A percentile compares a stretch with the other conserved stretches of the same genome.
Evolutionary conservation across 2,113 vertebrate species (phyloP).

Genomic region (Sceloporus undulatus): DNA sequence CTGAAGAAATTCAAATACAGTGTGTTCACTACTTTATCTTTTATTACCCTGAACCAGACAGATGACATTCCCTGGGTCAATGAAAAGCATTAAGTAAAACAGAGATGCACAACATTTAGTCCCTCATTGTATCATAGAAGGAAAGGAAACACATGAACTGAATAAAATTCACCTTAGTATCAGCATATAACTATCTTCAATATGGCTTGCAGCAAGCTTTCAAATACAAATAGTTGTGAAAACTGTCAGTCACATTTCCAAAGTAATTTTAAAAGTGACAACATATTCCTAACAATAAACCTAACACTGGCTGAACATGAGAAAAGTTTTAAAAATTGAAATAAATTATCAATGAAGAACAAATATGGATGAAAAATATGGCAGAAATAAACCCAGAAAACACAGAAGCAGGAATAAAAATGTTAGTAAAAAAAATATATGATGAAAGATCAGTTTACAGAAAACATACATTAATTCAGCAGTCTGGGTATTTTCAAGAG

Average conservation of each 20-base stretch:
- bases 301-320: not conserved
- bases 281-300: not conserved
- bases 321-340: not conserved
- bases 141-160: accelerated
- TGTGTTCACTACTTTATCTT: not conserved
- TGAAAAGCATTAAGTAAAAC: not conserved
- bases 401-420: not conserved
- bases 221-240: not conserved
- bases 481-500: not conserved
- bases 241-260: not conserved
- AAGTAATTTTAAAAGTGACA: not conserved
- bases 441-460: not conserved
- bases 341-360: not conserved
- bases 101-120: not conserved
- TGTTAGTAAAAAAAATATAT: not conserved
- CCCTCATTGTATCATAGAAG: not conserved
- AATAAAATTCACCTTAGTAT: not conserved
- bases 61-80: not conserved
- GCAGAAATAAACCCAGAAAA: not conserved
- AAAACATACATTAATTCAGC: not conserved
- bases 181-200: slow-evolving; percentile 33
- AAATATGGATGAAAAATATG: not conserved
- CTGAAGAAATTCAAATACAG: not conserved
- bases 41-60: not conserved
- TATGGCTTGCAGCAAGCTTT: slow-evolving; percentile 27